Evolutionary conservation across 1,140 invertebrate genomes (phyloP).

Genomic region (Drosophila paulistorum): DNA sequence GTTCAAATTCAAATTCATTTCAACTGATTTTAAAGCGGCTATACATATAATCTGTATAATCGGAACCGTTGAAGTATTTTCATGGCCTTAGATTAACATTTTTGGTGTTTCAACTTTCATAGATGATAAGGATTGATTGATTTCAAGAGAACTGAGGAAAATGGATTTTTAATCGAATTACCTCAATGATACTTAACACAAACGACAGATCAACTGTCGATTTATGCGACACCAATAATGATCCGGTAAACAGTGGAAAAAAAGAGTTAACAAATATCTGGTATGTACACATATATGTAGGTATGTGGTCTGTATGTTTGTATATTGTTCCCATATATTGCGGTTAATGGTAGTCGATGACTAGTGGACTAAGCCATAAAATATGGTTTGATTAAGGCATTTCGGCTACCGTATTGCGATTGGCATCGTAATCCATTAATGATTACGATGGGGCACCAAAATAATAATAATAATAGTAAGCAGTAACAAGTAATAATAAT

Average conservation of each 20-base stretch:
- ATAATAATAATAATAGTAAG: constrained; percentile 27
- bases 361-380: constrained; percentile 42
- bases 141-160: constrained; percentile 1
- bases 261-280: background rate
- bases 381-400: constrained; percentile 72
- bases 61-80: background rate
- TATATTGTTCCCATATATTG: too few relatives aligned
- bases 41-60: too few relatives aligned
- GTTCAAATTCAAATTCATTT: too few relatives aligned
- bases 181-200: constrained; percentile 5
- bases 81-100: background rate
- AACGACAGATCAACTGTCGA: background rate
- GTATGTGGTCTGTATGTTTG: background rate
- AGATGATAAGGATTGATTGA: background rate
- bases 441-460: constrained; percentile 57
- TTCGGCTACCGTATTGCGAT: constrained; percentile 74
- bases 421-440: constrained; percentile 73
- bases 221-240: background rate
- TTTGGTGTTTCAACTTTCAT: background rate
- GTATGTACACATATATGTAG: background rate
- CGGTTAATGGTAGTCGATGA: background rate
- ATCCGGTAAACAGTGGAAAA: background rate
- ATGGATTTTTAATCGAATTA: constrained; percentile 6
- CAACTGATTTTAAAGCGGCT: too few relatives aligned
- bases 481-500: background rate